Conservation (phyloP, 2,113 vertebrate species). For the Tyto alba region DNA sequence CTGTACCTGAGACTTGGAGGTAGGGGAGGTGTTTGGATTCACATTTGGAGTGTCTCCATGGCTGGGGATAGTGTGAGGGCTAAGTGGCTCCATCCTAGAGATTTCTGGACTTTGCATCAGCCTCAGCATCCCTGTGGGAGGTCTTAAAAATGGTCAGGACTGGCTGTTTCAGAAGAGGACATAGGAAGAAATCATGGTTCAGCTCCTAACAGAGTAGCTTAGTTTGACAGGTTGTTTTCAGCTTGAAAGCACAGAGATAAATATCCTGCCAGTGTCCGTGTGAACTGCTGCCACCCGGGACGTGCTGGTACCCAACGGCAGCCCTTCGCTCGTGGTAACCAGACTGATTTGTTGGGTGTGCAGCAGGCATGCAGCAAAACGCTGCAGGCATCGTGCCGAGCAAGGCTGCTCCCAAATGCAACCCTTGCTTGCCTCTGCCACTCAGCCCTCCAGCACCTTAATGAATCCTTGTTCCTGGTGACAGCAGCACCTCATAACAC, state of each 20-base stretch:
- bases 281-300: not conserved
- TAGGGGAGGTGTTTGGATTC: not conserved
- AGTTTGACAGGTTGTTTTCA: not conserved
- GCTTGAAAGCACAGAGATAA: not conserved
- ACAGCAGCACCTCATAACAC: not conserved
- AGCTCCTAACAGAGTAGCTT: not conserved
- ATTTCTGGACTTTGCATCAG: not conserved
- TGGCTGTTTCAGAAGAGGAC: not conserved
- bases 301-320: not conserved
- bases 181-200: not conserved
- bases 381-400: accelerated
- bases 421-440: not conserved
- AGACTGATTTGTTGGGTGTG: not conserved
- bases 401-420: not conserved
- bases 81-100: not conserved
- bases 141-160: not conserved
- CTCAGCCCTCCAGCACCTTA: not conserved
- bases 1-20: not conserved
- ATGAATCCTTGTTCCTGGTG: not conserved
- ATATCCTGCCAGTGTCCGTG: not conserved
- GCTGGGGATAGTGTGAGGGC: not conserved
- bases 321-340: accelerated
- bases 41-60: accelerated
- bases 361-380: not conserved
- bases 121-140: not conserved